Percentiles rank a stretch among this genome's conserved stretches.
Conservation (phyloP, 2,888 invertebrate genomes). For the Athrips mouffetella region DNA sequence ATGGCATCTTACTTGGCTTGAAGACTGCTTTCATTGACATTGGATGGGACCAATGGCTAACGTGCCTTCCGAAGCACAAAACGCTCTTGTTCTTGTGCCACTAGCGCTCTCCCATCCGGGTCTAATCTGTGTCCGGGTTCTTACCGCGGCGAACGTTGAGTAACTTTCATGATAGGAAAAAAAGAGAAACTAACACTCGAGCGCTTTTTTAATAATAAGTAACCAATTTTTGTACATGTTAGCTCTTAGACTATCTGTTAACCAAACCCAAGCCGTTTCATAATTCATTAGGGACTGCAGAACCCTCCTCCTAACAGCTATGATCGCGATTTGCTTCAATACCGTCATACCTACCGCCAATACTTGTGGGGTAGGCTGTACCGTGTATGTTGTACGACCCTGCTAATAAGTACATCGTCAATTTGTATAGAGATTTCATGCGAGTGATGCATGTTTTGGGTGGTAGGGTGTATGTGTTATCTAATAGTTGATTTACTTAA, state of each 20-base stretch:
- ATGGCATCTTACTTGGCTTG: no score
- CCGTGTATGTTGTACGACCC: not conserved
- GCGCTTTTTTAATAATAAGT: not conserved
- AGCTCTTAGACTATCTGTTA: slow-evolving; percentile 17
- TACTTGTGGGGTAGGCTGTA: not conserved
- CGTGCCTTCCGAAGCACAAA: no score
- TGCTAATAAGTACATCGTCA: not conserved
- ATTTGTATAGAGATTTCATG: not conserved
- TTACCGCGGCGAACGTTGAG: no score
- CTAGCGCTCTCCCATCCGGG: no score
- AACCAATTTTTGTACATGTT: not conserved
- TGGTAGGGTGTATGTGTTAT: not conserved
- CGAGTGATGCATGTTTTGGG: not conserved
- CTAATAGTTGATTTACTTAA: no score
- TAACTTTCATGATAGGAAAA: not conserved
- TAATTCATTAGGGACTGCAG: slow-evolving; percentile 27
- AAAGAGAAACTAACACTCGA: not conserved
- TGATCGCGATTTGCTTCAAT: slow-evolving; percentile 18
- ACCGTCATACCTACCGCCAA: slow-evolving; percentile 13
- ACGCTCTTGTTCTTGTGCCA: no score
- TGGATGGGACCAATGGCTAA: no score
- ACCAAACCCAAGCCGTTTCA: slow-evolving; percentile 26
- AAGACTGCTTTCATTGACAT: no score
- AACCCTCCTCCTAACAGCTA: slow-evolving; percentile 21
- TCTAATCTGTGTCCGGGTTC: no score